These are phyloP conservation scores for Corythoichthys intestinalis DNA, from an alignment of 2,113 vertebrate species.

Conservation along the genomic window DNA sequence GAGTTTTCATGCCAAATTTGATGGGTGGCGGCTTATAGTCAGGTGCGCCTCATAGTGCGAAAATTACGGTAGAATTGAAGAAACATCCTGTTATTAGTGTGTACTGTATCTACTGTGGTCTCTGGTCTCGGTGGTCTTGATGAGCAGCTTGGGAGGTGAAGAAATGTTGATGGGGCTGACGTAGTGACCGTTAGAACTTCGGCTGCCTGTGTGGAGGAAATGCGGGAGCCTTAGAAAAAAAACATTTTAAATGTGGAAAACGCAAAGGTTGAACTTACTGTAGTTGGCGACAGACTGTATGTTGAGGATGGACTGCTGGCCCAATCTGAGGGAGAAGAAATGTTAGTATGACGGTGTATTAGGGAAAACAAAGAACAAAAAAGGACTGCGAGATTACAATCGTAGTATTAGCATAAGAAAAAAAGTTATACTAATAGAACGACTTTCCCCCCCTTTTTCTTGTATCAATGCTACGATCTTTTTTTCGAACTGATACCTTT, in stretches of 20 bases:
- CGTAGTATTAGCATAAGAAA: too few species aligned
- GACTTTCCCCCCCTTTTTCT: too few species aligned
- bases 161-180: slow-evolving; percentile 47
- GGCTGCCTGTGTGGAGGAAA: slow-evolving; percentile 52
- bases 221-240: background rate
- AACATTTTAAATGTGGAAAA: background rate
- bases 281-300: slow-evolving; percentile 66
- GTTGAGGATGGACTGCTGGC: slow-evolving; percentile 66
- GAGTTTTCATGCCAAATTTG: too few species aligned
- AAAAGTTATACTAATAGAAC: too few species aligned
- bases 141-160: slow-evolving; percentile 66
- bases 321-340: slow-evolving; percentile 50
- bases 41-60: too few species aligned
- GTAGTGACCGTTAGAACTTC: slow-evolving; percentile 54
- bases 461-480: too few species aligned
- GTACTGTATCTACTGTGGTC: slow-evolving; percentile 64
- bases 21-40: too few species aligned
- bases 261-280: slow-evolving; percentile 55
- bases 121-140: slow-evolving; percentile 72
- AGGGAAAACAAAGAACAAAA: too few species aligned
- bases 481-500: too few species aligned
- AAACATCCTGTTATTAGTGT: background rate
- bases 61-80: too few species aligned
- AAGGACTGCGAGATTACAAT: too few species aligned
- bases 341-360: too few species aligned